Conservation (phyloP, 2,113 vertebrate genomes). For the Dinomys branickii region DNA sequence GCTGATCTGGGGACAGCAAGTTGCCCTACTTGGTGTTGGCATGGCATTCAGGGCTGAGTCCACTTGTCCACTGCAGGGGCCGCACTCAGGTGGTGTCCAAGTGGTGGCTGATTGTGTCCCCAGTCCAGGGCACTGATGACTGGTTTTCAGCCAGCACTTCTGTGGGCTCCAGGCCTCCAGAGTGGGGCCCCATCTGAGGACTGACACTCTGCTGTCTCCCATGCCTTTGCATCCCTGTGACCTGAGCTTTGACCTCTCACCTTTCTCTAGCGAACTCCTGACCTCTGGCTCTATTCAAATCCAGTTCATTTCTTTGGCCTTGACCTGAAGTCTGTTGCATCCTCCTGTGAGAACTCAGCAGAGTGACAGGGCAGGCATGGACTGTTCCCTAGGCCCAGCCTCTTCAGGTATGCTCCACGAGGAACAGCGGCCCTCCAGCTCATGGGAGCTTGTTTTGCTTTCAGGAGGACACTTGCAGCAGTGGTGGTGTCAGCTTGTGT, state of each 20-base stretch:
- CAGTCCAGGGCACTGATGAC: background rate
- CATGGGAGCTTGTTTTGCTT: background rate
- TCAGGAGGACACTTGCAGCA: background rate
- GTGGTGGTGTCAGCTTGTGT: rapidly evolving
- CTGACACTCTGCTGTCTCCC: background rate
- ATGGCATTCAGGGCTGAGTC: background rate
- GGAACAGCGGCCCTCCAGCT: background rate
- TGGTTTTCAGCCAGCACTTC: background rate
- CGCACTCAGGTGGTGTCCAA: background rate
- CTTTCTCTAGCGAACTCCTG: background rate
- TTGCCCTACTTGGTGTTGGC: background rate
- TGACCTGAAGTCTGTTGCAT: background rate
- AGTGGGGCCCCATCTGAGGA: background rate
- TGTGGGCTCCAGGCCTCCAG: background rate
- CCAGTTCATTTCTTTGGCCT: background rate
- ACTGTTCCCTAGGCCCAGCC: rapidly evolving
- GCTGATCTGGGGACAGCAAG: background rate
- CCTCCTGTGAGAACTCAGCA: too few relatives aligned
- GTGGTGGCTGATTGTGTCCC: background rate
- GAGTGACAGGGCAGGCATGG: background rate
- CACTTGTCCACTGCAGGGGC: background rate
- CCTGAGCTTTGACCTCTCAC: background rate
- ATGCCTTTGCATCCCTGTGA: background rate
- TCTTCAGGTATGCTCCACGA: rapidly evolving
- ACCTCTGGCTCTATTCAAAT: background rate